A percentile compares a stretch with the other conserved stretches of the same genome.
These are phyloP conservation scores for Donacobius atricapilla DNA, from an alignment of 2,113 vertebrate species.

Conservation along the genomic window DNA sequence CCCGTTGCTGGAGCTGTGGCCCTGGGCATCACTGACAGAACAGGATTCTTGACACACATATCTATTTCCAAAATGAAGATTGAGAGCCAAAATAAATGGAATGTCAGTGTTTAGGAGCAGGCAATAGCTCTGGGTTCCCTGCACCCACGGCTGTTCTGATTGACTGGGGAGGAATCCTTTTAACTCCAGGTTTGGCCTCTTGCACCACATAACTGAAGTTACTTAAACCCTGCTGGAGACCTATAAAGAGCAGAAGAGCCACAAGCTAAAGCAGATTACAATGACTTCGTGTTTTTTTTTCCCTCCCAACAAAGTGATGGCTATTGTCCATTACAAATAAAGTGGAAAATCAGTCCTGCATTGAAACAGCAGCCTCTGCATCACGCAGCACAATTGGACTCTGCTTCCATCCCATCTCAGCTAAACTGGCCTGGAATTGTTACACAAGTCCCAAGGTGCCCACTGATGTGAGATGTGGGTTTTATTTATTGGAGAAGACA, in stretches of 20 bases:
- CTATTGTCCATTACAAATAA: background rate
- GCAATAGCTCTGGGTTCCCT: background rate
- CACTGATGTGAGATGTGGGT: background rate
- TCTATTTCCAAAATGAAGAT: conserved; percentile 19
- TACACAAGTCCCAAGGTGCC: background rate
- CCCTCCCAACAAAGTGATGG: background rate
- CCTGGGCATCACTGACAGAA: conserved; percentile 21
- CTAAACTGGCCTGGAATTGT: background rate
- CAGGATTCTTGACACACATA: conserved; percentile 12
- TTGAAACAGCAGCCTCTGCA: background rate
- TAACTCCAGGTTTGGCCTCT: background rate
- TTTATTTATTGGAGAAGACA: conserved; percentile 59
- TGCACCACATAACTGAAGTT: background rate
- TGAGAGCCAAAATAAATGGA: conserved; percentile 46
- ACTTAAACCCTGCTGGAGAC: background rate
- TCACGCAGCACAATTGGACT: background rate
- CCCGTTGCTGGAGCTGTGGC: background rate
- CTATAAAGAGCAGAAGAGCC: background rate
- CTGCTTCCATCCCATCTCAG: background rate
- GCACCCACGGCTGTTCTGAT: background rate
- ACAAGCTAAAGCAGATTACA: background rate
- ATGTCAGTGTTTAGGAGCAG: conserved; percentile 13
- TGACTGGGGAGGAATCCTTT: background rate
- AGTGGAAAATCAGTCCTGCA: conserved; percentile 26
- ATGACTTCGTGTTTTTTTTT: background rate